phyloP scores from a whole-genome alignment of 2,113 vertebrate genomes.

The Xiphias gladius region DNA sequence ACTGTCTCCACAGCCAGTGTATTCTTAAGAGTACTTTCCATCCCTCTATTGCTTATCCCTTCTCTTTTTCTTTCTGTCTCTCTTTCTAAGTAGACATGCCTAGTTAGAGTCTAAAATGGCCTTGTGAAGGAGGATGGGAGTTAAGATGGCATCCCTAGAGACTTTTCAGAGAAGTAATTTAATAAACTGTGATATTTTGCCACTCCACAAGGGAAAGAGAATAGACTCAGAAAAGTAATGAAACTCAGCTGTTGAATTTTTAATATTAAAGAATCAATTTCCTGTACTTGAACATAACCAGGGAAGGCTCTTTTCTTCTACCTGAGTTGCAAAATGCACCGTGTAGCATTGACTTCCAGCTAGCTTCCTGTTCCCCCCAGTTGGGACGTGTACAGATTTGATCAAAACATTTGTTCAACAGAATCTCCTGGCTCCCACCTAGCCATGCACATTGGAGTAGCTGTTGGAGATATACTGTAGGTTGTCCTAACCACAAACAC shows the following conservation, averaged over 20 bases:
- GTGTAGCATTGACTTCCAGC: constrained; percentile 38
- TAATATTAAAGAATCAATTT: constrained; percentile 83
- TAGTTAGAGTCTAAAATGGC: constrained; percentile 81
- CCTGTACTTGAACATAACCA: constrained; percentile 75
- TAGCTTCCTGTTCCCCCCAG: constrained; percentile 8
- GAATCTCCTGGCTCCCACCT: constrained; percentile 29
- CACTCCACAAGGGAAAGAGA: constrained; percentile 73
- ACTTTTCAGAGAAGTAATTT: constrained; percentile 83
- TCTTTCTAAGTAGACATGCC: constrained; percentile 76
- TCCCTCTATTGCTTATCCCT: constrained; percentile 36
- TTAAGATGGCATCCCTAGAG: constrained; percentile 81
- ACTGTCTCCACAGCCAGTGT: constrained; percentile 53
- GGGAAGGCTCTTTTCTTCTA: constrained; percentile 51
- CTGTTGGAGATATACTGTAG: constrained; percentile 32
- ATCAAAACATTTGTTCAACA: constrained; percentile 56
- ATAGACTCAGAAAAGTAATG: constrained; percentile 80
- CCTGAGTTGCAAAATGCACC: constrained; percentile 55
- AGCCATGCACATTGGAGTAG: constrained; percentile 22
- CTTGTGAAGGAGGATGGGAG: constrained; percentile 74
- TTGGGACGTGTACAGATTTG: constrained; percentile 44
- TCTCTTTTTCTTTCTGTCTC: constrained; percentile 45
- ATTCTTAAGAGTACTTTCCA: constrained; percentile 48
- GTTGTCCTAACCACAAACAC: constrained; percentile 1
- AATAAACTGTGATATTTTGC: constrained; percentile 83
- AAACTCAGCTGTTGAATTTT: constrained; percentile 82